These are phyloP conservation scores for Globodera rostochiensis DNA, from an alignment of 1,140 invertebrate genomes.

Conservation along the genomic window DNA sequence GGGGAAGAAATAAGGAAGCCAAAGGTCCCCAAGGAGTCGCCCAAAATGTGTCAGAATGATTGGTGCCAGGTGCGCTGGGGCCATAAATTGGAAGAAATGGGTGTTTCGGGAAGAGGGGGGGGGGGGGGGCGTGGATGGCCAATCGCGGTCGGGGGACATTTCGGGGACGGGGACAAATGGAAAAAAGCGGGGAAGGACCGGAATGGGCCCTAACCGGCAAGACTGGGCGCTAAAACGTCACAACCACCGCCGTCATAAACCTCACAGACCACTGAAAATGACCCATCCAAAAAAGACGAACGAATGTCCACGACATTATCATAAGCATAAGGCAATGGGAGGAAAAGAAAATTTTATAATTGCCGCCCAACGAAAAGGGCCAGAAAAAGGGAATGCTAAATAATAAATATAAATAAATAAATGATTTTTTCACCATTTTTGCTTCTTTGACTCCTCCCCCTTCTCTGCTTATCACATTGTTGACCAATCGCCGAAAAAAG, in stretches of 20 bases:
- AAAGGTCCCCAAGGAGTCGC: neutral
- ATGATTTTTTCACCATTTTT: neutral
- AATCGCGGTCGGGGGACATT: neutral
- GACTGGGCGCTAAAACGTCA: neutral
- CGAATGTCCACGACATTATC: neutral
- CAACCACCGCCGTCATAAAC: too few relatives aligned
- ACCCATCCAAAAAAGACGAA: neutral
- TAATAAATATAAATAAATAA: neutral
- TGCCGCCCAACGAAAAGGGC: neutral
- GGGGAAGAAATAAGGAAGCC: neutral
- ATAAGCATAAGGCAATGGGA: neutral
- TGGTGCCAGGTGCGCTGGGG: conserved; percentile 8
- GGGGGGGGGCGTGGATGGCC: neutral
- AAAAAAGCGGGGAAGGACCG: neutral
- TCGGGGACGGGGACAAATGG: neutral
- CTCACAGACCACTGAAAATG: too few relatives aligned
- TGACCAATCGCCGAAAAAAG: conserved; percentile 21
- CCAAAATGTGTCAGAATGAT: conserved; percentile 17
- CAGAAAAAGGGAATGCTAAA: neutral
- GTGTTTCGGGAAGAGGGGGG: neutral
- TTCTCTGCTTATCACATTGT: conserved; percentile 22
- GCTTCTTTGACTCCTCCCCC: neutral
- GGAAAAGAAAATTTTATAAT: neutral
- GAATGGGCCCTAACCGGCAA: neutral
- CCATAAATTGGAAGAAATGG: neutral